Evolutionary conservation across 2,888 invertebrate species (phyloP).

Genomic region (Rhorus exstirpatorius): DNA sequence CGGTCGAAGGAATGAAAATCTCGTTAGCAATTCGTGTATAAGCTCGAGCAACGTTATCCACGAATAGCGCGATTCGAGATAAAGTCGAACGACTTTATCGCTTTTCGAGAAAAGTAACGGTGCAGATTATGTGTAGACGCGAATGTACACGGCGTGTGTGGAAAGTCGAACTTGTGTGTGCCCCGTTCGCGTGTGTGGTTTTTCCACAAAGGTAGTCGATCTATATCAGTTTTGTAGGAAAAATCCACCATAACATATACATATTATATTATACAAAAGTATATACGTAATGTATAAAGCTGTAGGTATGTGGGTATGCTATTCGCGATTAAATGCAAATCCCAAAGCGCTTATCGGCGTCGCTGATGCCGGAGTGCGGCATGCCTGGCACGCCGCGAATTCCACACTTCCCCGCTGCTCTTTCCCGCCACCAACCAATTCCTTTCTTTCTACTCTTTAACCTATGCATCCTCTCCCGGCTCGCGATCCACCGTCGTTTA

Average conservation of each 20-base stretch:
- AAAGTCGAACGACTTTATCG: slow-evolving; percentile 12
- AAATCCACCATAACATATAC: background rate
- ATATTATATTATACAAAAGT: background rate
- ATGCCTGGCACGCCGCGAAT: slow-evolving; percentile 69
- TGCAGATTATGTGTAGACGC: background rate
- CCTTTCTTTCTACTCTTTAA: slow-evolving; percentile 66
- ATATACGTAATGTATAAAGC: slow-evolving; percentile 40
- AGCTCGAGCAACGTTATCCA: slow-evolving; percentile 36
- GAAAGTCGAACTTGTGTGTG: background rate
- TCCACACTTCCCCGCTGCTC: slow-evolving; percentile 51
- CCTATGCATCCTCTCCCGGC: slow-evolving; percentile 56
- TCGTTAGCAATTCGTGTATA: slow-evolving; percentile 48
- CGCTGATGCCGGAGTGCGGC: slow-evolving; percentile 57
- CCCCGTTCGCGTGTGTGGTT: background rate
- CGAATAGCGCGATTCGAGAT: slow-evolving; percentile 25
- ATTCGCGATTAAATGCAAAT: slow-evolving; percentile 79
- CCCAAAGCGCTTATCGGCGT: slow-evolving; percentile 75
- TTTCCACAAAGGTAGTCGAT: slow-evolving; percentile 50
- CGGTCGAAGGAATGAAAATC: slow-evolving; percentile 28
- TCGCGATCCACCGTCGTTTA: slow-evolving; percentile 49
- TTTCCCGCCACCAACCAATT: slow-evolving; percentile 46
- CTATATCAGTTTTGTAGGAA: slow-evolving; percentile 50
- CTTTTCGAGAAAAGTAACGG: slow-evolving; percentile 12
- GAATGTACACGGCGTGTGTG: background rate
- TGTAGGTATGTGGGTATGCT: slow-evolving; percentile 49